phyloP scores from a whole-genome alignment of 2,113 vertebrate species.

The Formicarius rufipectus region DNA sequence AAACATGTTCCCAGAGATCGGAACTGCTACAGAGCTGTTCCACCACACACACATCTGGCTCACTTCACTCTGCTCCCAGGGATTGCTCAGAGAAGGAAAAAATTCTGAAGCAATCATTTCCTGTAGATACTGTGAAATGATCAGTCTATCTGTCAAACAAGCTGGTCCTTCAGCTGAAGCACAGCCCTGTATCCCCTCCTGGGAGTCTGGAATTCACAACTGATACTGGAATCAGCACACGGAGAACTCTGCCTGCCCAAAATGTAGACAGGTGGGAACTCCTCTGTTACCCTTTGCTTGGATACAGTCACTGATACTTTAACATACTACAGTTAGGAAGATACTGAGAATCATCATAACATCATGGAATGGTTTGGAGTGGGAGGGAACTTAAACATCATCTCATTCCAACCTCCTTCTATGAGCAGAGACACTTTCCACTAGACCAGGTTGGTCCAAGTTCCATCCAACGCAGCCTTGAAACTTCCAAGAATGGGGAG shows the following conservation, averaged over 20 bases:
- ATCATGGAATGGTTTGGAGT: not conserved
- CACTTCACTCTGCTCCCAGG: not conserved
- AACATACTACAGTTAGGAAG: not conserved
- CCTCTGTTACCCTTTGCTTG: not conserved
- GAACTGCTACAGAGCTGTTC: not conserved
- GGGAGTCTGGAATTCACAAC: not conserved
- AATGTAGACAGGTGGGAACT: not conserved
- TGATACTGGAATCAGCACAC: not conserved
- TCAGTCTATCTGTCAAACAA: not conserved
- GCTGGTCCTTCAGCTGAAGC: not conserved
- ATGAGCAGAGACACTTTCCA: not conserved
- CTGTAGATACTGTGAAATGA: not conserved
- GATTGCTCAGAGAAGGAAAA: not conserved
- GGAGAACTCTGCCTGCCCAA: not conserved
- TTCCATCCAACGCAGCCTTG: not conserved
- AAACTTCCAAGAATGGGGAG: not conserved
- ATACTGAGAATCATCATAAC: not conserved
- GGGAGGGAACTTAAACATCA: not conserved
- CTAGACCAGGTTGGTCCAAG: not conserved
- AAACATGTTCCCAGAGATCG: not conserved
- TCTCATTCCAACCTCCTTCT: not conserved
- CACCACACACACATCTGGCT: not conserved
- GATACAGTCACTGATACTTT: not conserved
- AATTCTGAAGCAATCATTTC: not conserved
- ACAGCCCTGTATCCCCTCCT: not conserved